These are phyloP conservation scores for Drosophila meridionalis DNA, from an alignment of 2,888 invertebrate species.

Conservation along the genomic window DNA sequence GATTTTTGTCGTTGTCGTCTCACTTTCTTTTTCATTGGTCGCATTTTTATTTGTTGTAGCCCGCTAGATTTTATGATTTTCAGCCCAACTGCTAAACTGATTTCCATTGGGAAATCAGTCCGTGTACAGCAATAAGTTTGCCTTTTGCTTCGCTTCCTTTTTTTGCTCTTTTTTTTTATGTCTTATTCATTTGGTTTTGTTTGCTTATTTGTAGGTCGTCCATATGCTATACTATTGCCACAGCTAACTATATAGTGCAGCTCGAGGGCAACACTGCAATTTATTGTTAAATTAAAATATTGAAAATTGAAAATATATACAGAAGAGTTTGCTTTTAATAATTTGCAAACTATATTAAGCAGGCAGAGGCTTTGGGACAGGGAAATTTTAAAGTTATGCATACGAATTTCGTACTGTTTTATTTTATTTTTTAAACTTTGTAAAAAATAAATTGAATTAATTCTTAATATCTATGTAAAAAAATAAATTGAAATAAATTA, in stretches of 20 bases:
- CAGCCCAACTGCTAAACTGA: constrained; percentile 82
- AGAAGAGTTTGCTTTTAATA: neutral
- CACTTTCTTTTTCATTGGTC: constrained; percentile 60
- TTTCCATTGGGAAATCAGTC: constrained; percentile 83
- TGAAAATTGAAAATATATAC: neutral
- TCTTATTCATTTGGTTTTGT: constrained; percentile 33
- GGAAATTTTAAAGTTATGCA: no score
- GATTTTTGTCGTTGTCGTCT: constrained; percentile 54
- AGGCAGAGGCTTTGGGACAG: no score
- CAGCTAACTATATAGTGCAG: constrained; percentile 19
- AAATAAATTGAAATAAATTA: no score
- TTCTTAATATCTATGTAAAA: no score
- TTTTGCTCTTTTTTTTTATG: constrained; percentile 1
- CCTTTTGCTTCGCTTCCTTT: constrained; percentile 30
- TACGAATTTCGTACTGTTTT: no score
- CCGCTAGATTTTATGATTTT: constrained; percentile 83
- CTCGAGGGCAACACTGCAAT: constrained; percentile 10
- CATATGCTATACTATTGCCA: constrained; percentile 25
- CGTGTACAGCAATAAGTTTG: constrained; percentile 56
- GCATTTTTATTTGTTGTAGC: constrained; percentile 69
- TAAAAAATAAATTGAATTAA: no score
- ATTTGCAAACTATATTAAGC: neutral
- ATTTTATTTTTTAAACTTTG: no score
- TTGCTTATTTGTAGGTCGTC: constrained; percentile 35
- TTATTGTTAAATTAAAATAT: constrained; percentile 11